These are phyloP conservation scores for Scomber colias DNA, from an alignment of 2,113 vertebrate species.

Conservation along the genomic window DNA sequence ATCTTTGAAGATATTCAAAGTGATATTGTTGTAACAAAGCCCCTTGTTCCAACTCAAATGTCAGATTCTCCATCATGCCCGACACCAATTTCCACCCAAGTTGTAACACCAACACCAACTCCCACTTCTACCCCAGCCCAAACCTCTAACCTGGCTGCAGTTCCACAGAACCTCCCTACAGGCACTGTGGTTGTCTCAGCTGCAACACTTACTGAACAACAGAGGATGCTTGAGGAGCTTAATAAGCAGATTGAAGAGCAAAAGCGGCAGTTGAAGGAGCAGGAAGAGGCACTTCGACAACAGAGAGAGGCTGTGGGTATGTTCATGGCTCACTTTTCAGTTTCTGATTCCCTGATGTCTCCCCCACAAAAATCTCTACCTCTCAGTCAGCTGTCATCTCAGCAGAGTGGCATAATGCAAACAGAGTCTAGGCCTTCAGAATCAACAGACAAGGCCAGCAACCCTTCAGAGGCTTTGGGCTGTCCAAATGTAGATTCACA, in stretches of 20 bases:
- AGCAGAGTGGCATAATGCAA: slow-evolving; percentile 46
- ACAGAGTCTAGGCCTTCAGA: slow-evolving; percentile 47
- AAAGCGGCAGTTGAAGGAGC: slow-evolving; percentile 93
- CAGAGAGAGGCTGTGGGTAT: slow-evolving; percentile 95
- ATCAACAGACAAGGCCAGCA: slow-evolving; percentile 39
- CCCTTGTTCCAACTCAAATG: slow-evolving; percentile 54
- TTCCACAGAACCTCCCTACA: slow-evolving; percentile 50
- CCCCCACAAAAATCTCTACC: slow-evolving; percentile 88
- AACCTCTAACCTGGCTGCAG: slow-evolving; percentile 27
- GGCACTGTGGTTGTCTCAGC: slow-evolving; percentile 78
- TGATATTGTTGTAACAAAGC: slow-evolving; percentile 77
- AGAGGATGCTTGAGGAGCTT: slow-evolving; percentile 95
- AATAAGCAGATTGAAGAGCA: slow-evolving; percentile 98
- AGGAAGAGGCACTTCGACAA: slow-evolving; percentile 93
- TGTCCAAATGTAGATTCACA: slow-evolving; percentile 49
- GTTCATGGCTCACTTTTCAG: slow-evolving; percentile 97
- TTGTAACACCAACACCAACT: slow-evolving; percentile 22
- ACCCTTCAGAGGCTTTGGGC: slow-evolving; percentile 28
- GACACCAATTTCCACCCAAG: slow-evolving; percentile 23
- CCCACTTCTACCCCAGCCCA: slow-evolving; percentile 20
- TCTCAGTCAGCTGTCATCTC: slow-evolving; percentile 65
- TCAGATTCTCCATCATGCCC: slow-evolving; percentile 24
- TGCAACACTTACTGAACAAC: slow-evolving; percentile 91
- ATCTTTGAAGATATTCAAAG: slow-evolving; percentile 92
- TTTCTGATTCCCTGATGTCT: slow-evolving; percentile 94